Conservation (phyloP, 2,113 vertebrate species). For the Spheniscus mendiculus region DNA sequence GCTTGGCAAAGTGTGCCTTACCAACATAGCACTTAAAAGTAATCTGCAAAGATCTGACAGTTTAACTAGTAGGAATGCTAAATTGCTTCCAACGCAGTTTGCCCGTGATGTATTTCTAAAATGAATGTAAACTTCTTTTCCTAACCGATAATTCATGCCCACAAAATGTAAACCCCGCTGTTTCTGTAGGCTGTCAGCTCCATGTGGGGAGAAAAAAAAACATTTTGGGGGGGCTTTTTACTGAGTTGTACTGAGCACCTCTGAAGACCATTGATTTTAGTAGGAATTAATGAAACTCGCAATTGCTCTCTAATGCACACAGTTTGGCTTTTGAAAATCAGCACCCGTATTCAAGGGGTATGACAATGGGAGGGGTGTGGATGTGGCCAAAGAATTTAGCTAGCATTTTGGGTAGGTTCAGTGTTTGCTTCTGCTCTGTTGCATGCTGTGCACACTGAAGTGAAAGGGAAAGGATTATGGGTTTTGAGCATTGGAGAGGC, state of each 20-base stretch:
- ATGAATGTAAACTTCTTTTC: neutral
- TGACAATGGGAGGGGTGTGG: neutral
- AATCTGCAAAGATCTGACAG: neutral
- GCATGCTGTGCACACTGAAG: neutral
- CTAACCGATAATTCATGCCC: neutral
- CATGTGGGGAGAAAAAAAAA: neutral
- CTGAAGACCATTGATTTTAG: neutral
- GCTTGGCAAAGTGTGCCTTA: constrained; percentile 48
- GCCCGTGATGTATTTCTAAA: neutral
- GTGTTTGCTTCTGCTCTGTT: neutral
- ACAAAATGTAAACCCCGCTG: neutral
- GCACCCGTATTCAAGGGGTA: neutral
- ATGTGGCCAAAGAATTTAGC: neutral
- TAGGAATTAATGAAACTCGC: neutral
- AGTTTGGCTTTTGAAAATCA: neutral
- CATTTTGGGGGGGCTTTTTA: neutral
- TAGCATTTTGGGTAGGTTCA: neutral
- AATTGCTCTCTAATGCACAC: neutral
- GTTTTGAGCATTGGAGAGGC: neutral
- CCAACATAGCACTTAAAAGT: neutral
- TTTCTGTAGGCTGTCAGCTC: neutral
- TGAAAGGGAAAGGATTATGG: neutral
- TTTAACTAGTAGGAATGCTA: constrained; percentile 12
- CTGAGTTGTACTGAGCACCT: neutral
- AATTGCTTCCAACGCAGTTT: constrained; percentile 1